Conservation (phyloP, 2,797 vertebrate species). For the Chloroceryle amazona region DNA sequence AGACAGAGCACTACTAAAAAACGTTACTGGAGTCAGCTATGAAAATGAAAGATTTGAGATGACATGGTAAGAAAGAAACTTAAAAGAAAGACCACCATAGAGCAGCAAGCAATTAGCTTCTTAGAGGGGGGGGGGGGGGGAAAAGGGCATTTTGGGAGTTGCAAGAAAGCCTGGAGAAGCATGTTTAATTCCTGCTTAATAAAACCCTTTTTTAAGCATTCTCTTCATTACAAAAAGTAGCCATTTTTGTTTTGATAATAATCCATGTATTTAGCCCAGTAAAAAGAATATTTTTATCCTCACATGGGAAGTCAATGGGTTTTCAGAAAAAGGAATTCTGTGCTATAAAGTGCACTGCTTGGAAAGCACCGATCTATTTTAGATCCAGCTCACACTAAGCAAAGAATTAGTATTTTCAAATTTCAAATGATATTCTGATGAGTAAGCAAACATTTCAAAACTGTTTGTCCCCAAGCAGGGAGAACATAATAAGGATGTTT, state of each 20-base stretch:
- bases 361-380: background rate
- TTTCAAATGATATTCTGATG: background rate
- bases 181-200: background rate
- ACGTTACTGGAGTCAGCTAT: background rate
- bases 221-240: background rate
- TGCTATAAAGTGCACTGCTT: background rate
- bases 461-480: background rate
- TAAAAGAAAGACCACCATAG: background rate
- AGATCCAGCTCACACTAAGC: background rate
- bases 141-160: background rate
- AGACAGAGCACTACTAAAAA: background rate
- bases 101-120: background rate
- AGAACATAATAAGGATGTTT: background rate
- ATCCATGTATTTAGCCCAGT: background rate
- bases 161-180: background rate
- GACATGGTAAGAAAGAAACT: background rate
- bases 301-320: background rate
- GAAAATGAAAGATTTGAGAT: background rate
- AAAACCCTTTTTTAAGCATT: background rate
- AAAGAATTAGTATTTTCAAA: background rate
- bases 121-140: background rate
- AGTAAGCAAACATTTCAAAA: background rate
- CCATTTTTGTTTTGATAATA: background rate
- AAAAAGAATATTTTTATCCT: background rate
- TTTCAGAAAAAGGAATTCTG: background rate